phyloP scores from a whole-genome alignment of 53 echinoderm and acorn worm genomes.

The Henricia sp. region DNA sequence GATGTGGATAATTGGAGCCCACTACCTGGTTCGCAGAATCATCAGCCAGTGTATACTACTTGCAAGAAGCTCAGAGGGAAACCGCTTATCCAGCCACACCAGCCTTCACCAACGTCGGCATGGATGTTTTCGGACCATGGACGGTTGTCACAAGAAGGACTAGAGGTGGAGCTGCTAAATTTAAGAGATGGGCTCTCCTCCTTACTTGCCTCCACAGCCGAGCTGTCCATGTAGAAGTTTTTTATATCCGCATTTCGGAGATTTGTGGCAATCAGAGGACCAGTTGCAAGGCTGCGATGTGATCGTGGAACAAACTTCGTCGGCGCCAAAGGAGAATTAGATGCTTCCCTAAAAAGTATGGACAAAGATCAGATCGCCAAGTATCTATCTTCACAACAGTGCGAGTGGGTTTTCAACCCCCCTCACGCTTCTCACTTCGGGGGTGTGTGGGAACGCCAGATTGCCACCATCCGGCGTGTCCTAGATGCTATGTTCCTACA shows the following conservation, averaged over 20 bases:
- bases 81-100: too few species aligned
- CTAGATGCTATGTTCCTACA: too few species aligned
- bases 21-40: constrained; percentile 48
- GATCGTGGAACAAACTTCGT: constrained; percentile 79
- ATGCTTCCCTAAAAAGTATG: neutral
- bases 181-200: constrained; percentile 59
- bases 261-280: constrained; percentile 68
- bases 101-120: constrained; percentile 59
- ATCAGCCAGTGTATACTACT: constrained; percentile 26
- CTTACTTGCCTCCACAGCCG: constrained; percentile 53
- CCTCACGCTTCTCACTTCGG: too few species aligned
- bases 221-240: constrained; percentile 53
- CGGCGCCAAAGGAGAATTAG: too few species aligned
- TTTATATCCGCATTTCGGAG: constrained; percentile 62
- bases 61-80: too few species aligned
- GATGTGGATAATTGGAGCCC: constrained; percentile 48
- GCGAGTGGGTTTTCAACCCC: too few species aligned
- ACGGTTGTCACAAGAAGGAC: too few species aligned
- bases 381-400: constrained; percentile 31
- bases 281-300: constrained; percentile 60
- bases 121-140: too few species aligned
- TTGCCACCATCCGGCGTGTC: too few species aligned
- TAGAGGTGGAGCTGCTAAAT: constrained; percentile 63
- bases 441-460: too few species aligned
- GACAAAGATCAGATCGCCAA: neutral